phyloP scores from a whole-genome alignment of 2,888 invertebrate genomes.

The Hirtodrosophila duncani region DNA sequence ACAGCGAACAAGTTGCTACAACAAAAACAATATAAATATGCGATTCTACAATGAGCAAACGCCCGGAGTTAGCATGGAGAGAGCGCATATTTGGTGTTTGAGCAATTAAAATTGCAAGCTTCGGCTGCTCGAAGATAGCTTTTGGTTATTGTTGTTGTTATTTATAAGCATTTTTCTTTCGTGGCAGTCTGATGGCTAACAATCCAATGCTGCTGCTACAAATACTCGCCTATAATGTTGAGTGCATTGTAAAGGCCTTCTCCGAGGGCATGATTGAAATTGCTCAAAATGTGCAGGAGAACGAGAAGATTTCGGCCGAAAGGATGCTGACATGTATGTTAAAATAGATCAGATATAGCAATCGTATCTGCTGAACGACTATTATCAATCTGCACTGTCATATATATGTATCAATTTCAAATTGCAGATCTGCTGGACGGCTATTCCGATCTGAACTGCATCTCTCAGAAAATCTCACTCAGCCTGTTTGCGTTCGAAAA shows the following conservation, averaged over 20 bases:
- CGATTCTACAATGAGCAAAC: too few species aligned
- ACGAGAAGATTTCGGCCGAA: slow-evolving; percentile 77
- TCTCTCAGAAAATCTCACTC: slow-evolving; percentile 81
- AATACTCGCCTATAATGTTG: slow-evolving; percentile 83
- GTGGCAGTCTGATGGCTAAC: slow-evolving; percentile 79
- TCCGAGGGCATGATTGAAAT: slow-evolving; percentile 78
- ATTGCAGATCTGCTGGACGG: slow-evolving; percentile 81
- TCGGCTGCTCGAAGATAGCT: too few species aligned
- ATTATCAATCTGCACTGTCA: not conserved
- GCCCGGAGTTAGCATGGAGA: too few species aligned
- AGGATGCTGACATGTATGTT: slow-evolving; percentile 76
- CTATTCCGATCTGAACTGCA: slow-evolving; percentile 82
- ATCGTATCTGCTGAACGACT: not conserved
- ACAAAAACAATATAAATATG: too few species aligned
- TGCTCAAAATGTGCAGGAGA: slow-evolving; percentile 70
- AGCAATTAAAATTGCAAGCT: too few species aligned
- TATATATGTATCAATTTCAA: not conserved
- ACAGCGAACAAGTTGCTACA: too few species aligned
- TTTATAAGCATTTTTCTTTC: not conserved
- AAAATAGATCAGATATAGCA: not conserved
- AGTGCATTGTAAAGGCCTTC: slow-evolving; percentile 83
- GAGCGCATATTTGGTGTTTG: too few species aligned
- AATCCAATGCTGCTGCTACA: slow-evolving; percentile 84
- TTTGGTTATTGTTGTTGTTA: not conserved
- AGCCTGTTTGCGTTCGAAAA: slow-evolving; percentile 82